phyloP scores from a whole-genome alignment of 2,888 invertebrate genomes.

The Papilio protenor region DNA sequence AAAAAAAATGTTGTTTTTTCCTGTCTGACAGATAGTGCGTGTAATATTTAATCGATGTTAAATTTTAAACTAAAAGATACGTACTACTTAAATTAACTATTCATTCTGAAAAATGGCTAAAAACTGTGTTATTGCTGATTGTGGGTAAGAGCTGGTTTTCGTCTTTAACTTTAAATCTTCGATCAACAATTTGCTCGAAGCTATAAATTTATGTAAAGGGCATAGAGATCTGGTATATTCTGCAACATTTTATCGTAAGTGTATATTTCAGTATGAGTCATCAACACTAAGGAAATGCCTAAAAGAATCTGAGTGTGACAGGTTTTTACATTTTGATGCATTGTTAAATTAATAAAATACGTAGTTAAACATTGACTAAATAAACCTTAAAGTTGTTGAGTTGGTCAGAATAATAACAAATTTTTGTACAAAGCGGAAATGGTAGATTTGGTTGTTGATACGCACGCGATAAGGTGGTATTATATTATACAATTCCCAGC shows the following conservation, averaged over 20 bases:
- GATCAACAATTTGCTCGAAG: no score
- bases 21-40: background rate
- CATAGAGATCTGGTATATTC: background rate
- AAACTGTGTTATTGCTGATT: background rate
- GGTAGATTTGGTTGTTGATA: slow-evolving; percentile 51
- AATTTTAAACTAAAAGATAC: background rate
- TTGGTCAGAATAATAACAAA: slow-evolving; percentile 7
- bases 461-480: slow-evolving; percentile 54
- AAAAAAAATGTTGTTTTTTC: background rate
- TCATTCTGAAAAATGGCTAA: background rate
- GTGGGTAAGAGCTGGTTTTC: background rate
- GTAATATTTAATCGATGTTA: background rate
- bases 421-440: slow-evolving; percentile 37
- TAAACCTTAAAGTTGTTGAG: slow-evolving; percentile 23
- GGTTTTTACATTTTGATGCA: background rate
- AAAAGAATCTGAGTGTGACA: background rate
- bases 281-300: background rate
- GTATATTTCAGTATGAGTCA: background rate
- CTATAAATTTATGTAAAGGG: no score
- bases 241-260: background rate
- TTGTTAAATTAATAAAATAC: background rate
- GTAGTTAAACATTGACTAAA: background rate
- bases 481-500: slow-evolving; percentile 60
- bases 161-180: no score
- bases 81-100: background rate